Evolutionary conservation across 2,888 invertebrate species (phyloP).

Genomic region (Scelioninae gen. 1): DNA sequence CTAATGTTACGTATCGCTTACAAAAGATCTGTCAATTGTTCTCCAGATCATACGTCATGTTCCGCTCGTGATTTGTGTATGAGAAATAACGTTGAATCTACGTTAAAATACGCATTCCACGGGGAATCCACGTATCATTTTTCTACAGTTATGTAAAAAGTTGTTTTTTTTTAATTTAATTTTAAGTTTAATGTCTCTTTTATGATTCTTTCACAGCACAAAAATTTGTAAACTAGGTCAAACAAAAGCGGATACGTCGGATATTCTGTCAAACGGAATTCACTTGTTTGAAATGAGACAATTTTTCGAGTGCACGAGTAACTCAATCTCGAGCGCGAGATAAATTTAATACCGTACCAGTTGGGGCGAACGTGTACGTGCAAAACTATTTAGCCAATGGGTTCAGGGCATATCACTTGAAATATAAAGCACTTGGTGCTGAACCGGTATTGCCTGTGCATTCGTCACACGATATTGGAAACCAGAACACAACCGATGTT

Average conservation of each 20-base stretch:
- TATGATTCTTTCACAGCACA: constrained; percentile 4
- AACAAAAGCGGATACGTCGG: constrained; percentile 51
- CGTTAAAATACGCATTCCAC: too few relatives aligned
- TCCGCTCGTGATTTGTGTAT: constrained; percentile 41
- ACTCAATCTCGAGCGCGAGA: constrained; percentile 41
- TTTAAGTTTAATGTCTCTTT: neutral
- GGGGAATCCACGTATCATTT: too few relatives aligned
- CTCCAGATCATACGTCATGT: constrained; percentile 36
- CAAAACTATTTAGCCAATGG: constrained; percentile 45
- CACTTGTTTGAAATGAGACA: constrained; percentile 44
- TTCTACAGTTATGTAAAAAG: neutral
- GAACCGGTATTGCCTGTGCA: constrained; percentile 49
- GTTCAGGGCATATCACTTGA: constrained; percentile 36
- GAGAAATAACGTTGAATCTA: neutral
- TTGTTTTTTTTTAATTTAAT: neutral
- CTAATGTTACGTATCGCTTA: constrained; percentile 25
- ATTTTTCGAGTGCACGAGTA: constrained; percentile 47
- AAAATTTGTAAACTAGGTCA: constrained; percentile 47
- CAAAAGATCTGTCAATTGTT: constrained; percentile 14
- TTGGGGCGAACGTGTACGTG: constrained; percentile 42
- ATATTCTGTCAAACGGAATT: constrained; percentile 58
- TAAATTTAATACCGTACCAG: constrained; percentile 59
- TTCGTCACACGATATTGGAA: constrained; percentile 43
- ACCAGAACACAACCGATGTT: constrained; percentile 39
- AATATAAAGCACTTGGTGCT: constrained; percentile 23